A percentile compares a stretch with the other conserved stretches of the same genome.
phyloP scores from a whole-genome alignment of 2,888 invertebrate genomes.

The Mycogona germanica region DNA sequence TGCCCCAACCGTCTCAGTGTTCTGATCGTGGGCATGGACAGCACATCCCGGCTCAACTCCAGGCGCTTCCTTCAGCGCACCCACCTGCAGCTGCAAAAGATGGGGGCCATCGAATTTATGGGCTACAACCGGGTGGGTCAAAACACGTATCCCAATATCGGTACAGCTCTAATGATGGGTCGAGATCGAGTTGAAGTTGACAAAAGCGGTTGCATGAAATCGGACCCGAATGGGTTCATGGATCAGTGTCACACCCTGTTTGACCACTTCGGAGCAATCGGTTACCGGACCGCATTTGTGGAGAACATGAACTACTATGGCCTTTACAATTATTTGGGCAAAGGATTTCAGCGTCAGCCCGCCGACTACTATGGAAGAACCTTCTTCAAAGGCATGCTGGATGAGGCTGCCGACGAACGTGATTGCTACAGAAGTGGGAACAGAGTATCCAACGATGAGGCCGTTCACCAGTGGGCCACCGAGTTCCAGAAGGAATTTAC shows the following conservation, averaged over 20 bases:
- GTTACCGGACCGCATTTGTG: slow-evolving; percentile 63
- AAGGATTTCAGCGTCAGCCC: slow-evolving; percentile 60
- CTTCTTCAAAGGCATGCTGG: slow-evolving; percentile 48
- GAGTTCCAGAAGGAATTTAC: slow-evolving; percentile 49
- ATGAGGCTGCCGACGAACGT: slow-evolving; percentile 43
- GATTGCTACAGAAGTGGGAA: slow-evolving; percentile 51
- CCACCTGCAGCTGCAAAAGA: background rate
- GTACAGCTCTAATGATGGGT: slow-evolving; percentile 62
- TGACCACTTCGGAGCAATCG: slow-evolving; percentile 57
- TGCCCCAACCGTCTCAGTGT: slow-evolving; percentile 1
- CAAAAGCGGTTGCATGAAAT: too few relatives aligned
- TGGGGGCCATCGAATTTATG: background rate
- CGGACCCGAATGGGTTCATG: slow-evolving; percentile 46
- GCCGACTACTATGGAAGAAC: slow-evolving; percentile 68
- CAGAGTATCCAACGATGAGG: slow-evolving; percentile 45
- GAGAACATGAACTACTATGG: slow-evolving; percentile 71
- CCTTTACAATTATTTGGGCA: slow-evolving; percentile 73
- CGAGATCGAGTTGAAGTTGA: too few relatives aligned
- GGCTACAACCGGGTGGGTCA: slow-evolving; percentile 71
- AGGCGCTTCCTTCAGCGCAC: background rate
- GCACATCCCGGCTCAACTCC: background rate
- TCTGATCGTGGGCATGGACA: background rate
- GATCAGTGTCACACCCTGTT: slow-evolving; percentile 74
- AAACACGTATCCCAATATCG: slow-evolving; percentile 83
- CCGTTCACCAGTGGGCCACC: slow-evolving; percentile 55